Conservation (phyloP, 2,888 invertebrate species). For the Drosophila meridiana region DNA sequence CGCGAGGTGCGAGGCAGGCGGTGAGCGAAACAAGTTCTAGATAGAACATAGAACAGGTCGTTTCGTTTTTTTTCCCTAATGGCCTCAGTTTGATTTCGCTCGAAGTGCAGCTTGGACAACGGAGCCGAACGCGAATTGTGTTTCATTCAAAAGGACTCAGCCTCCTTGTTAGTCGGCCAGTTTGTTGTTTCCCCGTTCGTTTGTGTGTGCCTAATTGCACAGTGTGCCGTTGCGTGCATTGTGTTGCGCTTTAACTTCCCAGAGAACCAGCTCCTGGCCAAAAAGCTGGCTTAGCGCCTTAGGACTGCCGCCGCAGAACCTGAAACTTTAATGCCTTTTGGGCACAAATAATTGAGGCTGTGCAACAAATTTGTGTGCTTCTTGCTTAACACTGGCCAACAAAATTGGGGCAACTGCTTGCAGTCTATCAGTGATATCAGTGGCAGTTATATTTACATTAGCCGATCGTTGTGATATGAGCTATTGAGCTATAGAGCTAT, state of each 20-base stretch:
- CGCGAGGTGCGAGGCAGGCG: background rate
- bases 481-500: background rate
- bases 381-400: background rate
- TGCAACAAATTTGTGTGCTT: background rate
- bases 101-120: constrained; percentile 55
- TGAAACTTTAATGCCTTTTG: constrained; percentile 1
- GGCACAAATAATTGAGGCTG: background rate
- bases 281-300: background rate
- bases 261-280: background rate
- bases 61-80: constrained; percentile 15
- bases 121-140: constrained; percentile 27
- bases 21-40: constrained; percentile 45
- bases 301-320: no score
- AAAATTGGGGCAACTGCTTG: background rate
- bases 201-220: constrained; percentile 15
- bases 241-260: background rate
- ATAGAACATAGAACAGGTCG: constrained; percentile 43
- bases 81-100: constrained; percentile 51
- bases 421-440: no score
- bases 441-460: background rate
- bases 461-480: background rate
- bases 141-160: constrained; percentile 28
- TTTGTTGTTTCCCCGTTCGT: background rate
- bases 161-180: background rate
- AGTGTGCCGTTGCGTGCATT: constrained; percentile 14